A percentile compares a stretch with the other conserved stretches of the same genome.
Evolutionary conservation across 2,888 invertebrate species (phyloP).

Genomic region (Isoperla grammatica): DNA sequence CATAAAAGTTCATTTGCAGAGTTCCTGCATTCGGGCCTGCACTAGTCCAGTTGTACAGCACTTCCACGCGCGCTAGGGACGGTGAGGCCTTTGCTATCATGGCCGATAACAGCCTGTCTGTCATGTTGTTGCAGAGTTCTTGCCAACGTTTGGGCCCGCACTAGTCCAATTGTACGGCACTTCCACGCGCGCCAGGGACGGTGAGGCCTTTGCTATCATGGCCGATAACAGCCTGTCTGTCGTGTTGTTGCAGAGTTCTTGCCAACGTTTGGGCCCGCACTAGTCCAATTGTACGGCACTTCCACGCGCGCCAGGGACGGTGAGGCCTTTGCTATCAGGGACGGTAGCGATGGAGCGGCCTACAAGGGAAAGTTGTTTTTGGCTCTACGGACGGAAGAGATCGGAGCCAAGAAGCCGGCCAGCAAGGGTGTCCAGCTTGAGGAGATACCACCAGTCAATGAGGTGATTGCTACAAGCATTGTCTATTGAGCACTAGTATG

Average conservation of each 20-base stretch:
- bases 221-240: slow-evolving; percentile 32
- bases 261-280: slow-evolving; percentile 78
- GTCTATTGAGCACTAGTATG: no score
- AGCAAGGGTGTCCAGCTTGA: slow-evolving; percentile 40
- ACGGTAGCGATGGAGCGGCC: slow-evolving; percentile 46
- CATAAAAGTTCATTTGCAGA: no score
- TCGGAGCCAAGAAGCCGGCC: slow-evolving; percentile 44
- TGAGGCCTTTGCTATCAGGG: slow-evolving; percentile 11
- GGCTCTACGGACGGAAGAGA: slow-evolving; percentile 62
- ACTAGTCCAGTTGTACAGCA: slow-evolving; percentile 67
- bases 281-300: slow-evolving; percentile 64
- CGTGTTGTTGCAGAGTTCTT: slow-evolving; percentile 54
- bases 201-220: slow-evolving; percentile 32
- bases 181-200: slow-evolving; percentile 41
- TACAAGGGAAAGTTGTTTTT: slow-evolving; percentile 68
- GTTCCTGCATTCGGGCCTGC: slow-evolving; percentile 76
- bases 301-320: slow-evolving; percentile 42
- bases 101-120: slow-evolving; percentile 30
- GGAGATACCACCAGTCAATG: slow-evolving; percentile 46
- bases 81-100: slow-evolving; percentile 34
- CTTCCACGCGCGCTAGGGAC: slow-evolving; percentile 40
- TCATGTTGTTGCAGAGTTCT: slow-evolving; percentile 52
- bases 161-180: slow-evolving; percentile 67
- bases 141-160: slow-evolving; percentile 79
- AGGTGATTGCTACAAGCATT: no score